Evolutionary conservation across 2,888 invertebrate genomes (phyloP).

Genomic region (Caenorhabditis angaria): DNA sequence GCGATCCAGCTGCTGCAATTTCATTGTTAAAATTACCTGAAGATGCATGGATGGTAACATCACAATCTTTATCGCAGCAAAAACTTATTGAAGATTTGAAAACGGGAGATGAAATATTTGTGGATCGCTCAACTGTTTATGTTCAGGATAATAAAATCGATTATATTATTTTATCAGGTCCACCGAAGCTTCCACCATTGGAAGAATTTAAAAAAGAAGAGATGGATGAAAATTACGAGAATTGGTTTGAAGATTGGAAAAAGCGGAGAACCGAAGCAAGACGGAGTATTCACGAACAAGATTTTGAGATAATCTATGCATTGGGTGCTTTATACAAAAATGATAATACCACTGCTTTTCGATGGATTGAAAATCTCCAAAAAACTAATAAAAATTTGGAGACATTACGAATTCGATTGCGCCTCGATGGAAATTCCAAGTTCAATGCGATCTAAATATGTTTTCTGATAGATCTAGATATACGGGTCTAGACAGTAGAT

Average conservation of each 20-base stretch:
- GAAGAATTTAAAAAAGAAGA: conserved; percentile 58
- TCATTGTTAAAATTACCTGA: conserved; percentile 52
- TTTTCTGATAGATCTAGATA: not conserved
- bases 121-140: conserved; percentile 67
- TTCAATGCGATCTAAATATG: conserved; percentile 2
- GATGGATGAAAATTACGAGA: conserved; percentile 43
- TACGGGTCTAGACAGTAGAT: no score
- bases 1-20: conserved; percentile 66
- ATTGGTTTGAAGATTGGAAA: conserved; percentile 56
- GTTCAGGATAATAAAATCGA: conserved; percentile 54
- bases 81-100: conserved; percentile 47
- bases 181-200: conserved; percentile 15
- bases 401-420: conserved; percentile 31
- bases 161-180: conserved; percentile 57
- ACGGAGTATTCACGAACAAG: conserved; percentile 63
- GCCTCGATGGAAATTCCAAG: conserved; percentile 39
- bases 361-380: conserved; percentile 47
- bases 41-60: conserved; percentile 63
- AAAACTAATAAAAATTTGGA: conserved; percentile 40
- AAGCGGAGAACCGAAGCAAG: conserved; percentile 23
- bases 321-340: conserved; percentile 44
- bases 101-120: conserved; percentile 47
- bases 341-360: conserved; percentile 42
- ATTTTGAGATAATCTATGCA: conserved; percentile 62
- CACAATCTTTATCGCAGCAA: conserved; percentile 64